Evolutionary conservation across 2,888 invertebrate genomes (phyloP).

Genomic region (Epiblema foenella): DNA sequence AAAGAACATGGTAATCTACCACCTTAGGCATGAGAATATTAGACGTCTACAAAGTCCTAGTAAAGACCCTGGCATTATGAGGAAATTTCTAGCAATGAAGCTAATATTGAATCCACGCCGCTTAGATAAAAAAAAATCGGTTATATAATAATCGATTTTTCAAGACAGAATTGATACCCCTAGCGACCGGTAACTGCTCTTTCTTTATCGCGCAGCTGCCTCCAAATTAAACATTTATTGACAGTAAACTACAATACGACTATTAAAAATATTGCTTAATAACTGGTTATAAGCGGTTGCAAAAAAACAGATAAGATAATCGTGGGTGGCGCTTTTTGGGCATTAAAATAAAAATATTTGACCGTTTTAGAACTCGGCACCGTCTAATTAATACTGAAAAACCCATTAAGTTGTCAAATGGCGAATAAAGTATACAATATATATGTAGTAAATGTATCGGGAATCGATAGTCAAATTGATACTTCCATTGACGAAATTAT

Average conservation of each 20-base stretch:
- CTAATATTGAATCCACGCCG: too few species aligned
- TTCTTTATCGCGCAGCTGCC: slow-evolving; percentile 6
- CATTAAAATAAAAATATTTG: slow-evolving; percentile 67
- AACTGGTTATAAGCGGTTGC: slow-evolving; percentile 55
- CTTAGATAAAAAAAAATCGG: too few species aligned
- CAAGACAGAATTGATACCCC: too few species aligned
- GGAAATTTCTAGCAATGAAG: too few species aligned
- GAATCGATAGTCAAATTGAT: slow-evolving; percentile 51
- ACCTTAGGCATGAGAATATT: too few species aligned
- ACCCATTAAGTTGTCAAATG: slow-evolving; percentile 69
- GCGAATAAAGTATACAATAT: slow-evolving; percentile 61
- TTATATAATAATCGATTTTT: too few species aligned
- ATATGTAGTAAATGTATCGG: slow-evolving; percentile 60
- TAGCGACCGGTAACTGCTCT: slow-evolving; percentile 3
- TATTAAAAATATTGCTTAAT: slow-evolving; percentile 59
- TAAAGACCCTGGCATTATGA: too few species aligned
- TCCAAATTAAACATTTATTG: slow-evolving; percentile 47
- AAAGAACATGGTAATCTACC: too few species aligned
- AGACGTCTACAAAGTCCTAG: too few species aligned
- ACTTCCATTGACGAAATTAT: slow-evolving; percentile 51
- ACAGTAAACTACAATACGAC: slow-evolving; percentile 53
- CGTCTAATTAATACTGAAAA: slow-evolving; percentile 65
- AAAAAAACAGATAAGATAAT: slow-evolving; percentile 58
- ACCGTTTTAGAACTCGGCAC: slow-evolving; percentile 56
- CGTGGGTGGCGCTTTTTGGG: slow-evolving; percentile 68